Percentiles rank a stretch among this genome's conserved stretches.
phyloP scores from a whole-genome alignment of 2,888 invertebrate genomes.

The Psococerastis gibbosa region DNA sequence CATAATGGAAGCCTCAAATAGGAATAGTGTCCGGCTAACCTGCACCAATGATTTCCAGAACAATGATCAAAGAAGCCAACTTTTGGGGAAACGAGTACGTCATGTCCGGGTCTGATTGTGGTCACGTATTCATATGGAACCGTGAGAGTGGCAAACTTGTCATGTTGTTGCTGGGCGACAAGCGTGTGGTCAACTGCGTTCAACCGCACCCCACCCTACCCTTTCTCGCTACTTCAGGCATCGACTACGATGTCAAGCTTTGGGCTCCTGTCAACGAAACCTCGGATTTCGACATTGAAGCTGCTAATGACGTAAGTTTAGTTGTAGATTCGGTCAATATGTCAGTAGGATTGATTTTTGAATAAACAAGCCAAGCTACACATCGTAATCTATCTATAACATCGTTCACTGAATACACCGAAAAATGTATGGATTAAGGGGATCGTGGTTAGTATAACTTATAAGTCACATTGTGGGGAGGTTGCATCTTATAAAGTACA shows the following conservation, averaged over 20 bases:
- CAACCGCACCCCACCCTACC: slow-evolving; percentile 66
- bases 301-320: slow-evolving; percentile 43
- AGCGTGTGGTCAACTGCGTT: slow-evolving; percentile 66
- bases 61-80: slow-evolving; percentile 69
- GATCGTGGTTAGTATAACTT: too few relatives aligned
- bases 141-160: slow-evolving; percentile 46
- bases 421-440: not conserved
- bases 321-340: too few relatives aligned
- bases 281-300: slow-evolving; percentile 37
- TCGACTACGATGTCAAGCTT: slow-evolving; percentile 69
- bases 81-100: slow-evolving; percentile 69
- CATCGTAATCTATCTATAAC: too few relatives aligned
- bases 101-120: slow-evolving; percentile 79
- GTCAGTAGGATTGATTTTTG: not conserved
- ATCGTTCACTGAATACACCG: too few relatives aligned
- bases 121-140: slow-evolving; percentile 71
- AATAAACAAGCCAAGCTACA: too few relatives aligned
- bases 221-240: slow-evolving; percentile 64
- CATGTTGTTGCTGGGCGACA: slow-evolving; percentile 60
- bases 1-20: too few relatives aligned
- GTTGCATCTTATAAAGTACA: too few relatives aligned
- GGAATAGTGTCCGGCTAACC: too few relatives aligned
- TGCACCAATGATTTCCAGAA: slow-evolving; percentile 33
- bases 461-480: too few relatives aligned
- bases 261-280: slow-evolving; percentile 54